Base-by-base conservation (phyloP, 2,888 invertebrate genomes). In the Harpalus rubripes region DNA sequence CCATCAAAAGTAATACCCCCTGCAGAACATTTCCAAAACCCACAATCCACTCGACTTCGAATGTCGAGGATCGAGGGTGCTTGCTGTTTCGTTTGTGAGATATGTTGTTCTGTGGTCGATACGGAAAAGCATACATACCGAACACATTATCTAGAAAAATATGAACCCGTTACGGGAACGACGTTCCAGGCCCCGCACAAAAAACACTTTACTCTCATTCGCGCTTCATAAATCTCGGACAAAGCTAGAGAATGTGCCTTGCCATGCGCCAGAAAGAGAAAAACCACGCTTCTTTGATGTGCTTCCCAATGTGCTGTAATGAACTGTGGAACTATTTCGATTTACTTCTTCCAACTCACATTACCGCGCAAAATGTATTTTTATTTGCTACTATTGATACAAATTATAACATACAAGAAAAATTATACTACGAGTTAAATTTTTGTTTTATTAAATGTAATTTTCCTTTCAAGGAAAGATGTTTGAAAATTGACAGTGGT, bases 181-280 rank as follows among this genome's bases (percentile, higher is more conserved):
- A 85, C 80, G 68, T 58, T 85, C 63, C 56, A 65, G 65, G 18
- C 80, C 8, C 18, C 58, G n/a, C 22, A 52, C 16, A 61, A 78
- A 68, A 85, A 85, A 85, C 85, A 85, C 85, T 85, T 84, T 85
- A 79, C 80, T 85, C 80, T 79, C 80, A 85, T 89, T 89, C 88
- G 88, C 89, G 89, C 89, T 88, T 89, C 88, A 88, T 87, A 87
- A 88, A 88, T 86, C 87, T 87, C 85, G 87, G 87, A 89, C 89
- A 89, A 89, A 88, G 88, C 26, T 81, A 78, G 86, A 81, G 84
- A 86, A 81, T 86, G 84, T 82, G 16, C 41, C 4, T 12, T 7
- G n/a, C 16, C 18, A 44, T 18, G 16, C 8, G 44, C 7, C 7
- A 74, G 26, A 74, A 16, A 44, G 72, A 74, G 72, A 74, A 1